A percentile compares a stretch with the other conserved stretches of the same genome.
Evolutionary conservation across 2,797 vertebrate genomes (phyloP).

Genomic region (Streptopelia turtur): DNA sequence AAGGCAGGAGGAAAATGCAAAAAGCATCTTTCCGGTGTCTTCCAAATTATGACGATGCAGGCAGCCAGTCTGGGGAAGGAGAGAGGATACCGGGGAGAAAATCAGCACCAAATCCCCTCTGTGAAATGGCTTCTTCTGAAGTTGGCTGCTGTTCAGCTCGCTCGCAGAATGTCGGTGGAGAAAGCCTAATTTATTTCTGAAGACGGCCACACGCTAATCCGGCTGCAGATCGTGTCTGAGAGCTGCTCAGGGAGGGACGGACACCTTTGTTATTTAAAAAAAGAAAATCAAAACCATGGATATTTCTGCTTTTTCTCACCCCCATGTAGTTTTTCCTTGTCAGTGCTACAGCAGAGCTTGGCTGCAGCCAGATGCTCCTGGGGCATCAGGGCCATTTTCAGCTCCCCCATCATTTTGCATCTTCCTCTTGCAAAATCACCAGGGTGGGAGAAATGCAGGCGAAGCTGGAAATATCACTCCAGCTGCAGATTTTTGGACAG

Average conservation of each 20-base stretch:
- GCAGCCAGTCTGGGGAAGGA: neutral
- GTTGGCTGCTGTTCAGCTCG: slow-evolving; percentile 19
- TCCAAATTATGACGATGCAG: neutral
- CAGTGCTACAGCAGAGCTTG: neutral
- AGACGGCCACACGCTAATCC: neutral
- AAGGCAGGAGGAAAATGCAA: neutral
- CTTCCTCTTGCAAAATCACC: neutral
- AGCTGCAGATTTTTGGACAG: neutral
- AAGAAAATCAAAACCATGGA: neutral
- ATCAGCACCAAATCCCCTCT: neutral
- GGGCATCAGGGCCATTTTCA: neutral
- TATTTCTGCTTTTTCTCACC: neutral
- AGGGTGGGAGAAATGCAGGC: neutral
- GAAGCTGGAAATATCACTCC: fast-evolving
- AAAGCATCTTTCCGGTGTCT: neutral
- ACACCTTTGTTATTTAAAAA: neutral
- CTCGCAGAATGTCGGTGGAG: neutral
- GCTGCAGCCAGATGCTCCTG: neutral
- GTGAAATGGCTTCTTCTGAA: slow-evolving; percentile 41
- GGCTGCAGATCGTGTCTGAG: neutral
- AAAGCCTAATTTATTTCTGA: neutral
- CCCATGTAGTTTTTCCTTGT: neutral
- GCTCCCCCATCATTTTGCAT: neutral
- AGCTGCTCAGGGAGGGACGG: neutral
- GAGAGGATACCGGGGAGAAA: neutral